phyloP scores from a whole-genome alignment of 2,113 vertebrate species.

The Pygoscelis adeliae region DNA sequence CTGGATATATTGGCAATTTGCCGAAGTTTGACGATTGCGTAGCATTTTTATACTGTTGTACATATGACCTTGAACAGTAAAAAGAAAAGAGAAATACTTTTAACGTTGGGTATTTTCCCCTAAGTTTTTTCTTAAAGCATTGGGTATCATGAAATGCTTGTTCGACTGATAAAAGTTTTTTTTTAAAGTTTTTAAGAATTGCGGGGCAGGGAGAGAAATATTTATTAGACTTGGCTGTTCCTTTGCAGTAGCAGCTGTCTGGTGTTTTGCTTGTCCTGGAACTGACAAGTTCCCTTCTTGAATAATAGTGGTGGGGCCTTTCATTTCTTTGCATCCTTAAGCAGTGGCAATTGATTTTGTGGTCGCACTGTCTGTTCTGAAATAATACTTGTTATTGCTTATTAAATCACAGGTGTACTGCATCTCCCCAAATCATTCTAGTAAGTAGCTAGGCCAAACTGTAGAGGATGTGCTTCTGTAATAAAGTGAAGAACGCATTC shows the following conservation, averaged over 20 bases:
- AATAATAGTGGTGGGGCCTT: not conserved
- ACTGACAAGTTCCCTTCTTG: not conserved
- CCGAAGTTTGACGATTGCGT: not conserved
- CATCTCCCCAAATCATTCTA: not conserved
- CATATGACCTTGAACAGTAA: not conserved
- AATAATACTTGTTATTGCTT: not conserved
- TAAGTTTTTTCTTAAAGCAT: not conserved
- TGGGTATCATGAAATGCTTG: not conserved
- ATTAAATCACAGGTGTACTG: not conserved
- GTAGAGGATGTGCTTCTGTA: not conserved
- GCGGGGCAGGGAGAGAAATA: not conserved
- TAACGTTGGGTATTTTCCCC: not conserved
- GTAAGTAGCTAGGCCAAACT: not conserved
- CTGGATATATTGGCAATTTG: not conserved
- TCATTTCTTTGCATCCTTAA: not conserved
- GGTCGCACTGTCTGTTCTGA: not conserved
- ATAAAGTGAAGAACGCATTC: not conserved
- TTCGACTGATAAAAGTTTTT: not conserved
- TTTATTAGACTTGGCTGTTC: not conserved
- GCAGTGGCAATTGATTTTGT: not conserved
- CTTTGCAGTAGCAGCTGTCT: not conserved
- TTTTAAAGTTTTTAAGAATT: not conserved
- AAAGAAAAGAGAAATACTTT: not conserved
- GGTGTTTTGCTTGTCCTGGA: not conserved
- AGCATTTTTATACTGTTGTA: not conserved